Evolutionary conservation across 2,888 invertebrate genomes (phyloP).

Genomic region (Caenorhabditis afra): DNA sequence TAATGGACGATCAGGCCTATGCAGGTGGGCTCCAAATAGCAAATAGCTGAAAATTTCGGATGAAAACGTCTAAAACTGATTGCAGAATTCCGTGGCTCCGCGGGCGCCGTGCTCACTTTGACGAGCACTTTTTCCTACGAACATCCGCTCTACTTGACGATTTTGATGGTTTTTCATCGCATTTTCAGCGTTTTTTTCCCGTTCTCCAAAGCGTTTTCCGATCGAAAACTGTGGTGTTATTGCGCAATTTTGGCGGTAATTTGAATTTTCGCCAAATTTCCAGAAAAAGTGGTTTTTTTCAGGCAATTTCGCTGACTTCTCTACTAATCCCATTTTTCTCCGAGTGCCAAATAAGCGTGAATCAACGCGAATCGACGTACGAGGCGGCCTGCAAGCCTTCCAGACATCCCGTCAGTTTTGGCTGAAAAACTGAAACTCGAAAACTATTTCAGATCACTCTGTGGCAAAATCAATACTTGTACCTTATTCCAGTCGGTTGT

Average conservation of each 20-base stretch:
- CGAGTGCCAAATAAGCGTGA: constrained; percentile 18
- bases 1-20: constrained; percentile 9
- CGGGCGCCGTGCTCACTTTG: constrained; percentile 17
- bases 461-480: constrained; percentile 16
- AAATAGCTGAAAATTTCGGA: too few relatives aligned
- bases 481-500: constrained; percentile 6
- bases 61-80: not conserved
- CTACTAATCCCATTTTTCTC: constrained; percentile 27
- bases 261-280: not conserved
- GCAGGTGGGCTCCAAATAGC: too few relatives aligned
- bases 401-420: constrained; percentile 3
- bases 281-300: not conserved
- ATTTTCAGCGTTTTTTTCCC: constrained; percentile 7
- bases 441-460: constrained; percentile 20
- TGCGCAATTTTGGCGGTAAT: constrained; percentile 3
- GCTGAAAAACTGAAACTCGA: not conserved
- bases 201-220: constrained; percentile 2
- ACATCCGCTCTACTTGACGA: constrained; percentile 26
- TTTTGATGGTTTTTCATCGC: constrained; percentile 32
- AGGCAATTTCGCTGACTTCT: not conserved
- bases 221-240: constrained; percentile 19
- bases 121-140: constrained; percentile 30
- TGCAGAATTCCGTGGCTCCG: constrained; percentile 10
- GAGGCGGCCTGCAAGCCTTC: constrained; percentile 5
- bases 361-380: constrained; percentile 13